Conservation (phyloP, 2,797 vertebrate genomes). For the Knipowitschia caucasica region DNA sequence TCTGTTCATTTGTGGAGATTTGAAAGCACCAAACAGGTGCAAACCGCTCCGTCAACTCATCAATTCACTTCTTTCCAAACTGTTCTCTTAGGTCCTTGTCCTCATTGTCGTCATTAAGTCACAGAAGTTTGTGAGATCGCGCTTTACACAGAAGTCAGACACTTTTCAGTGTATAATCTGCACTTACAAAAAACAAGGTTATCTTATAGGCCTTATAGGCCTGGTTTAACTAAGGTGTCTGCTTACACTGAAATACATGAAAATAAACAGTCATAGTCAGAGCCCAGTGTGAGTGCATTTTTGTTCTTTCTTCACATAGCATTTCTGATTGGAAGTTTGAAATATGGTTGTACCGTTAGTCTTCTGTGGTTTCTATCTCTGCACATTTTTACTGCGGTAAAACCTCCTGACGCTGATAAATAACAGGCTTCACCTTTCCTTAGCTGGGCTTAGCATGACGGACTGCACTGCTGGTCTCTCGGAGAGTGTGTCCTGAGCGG, state of each 20-base stretch:
- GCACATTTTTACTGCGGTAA: slow-evolving; percentile 54
- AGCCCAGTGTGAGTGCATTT: slow-evolving; percentile 28
- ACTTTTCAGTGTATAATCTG: too few species aligned
- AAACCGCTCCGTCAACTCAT: too few species aligned
- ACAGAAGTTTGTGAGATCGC: too few species aligned
- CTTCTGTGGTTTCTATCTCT: slow-evolving; percentile 49
- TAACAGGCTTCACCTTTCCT: slow-evolving; percentile 64
- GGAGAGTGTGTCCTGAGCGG: slow-evolving; percentile 63
- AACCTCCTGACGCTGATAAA: slow-evolving; percentile 64
- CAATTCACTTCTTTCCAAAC: too few species aligned
- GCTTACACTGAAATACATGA: slow-evolving; percentile 7
- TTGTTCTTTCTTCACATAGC: slow-evolving; percentile 19
- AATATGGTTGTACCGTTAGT: slow-evolving; percentile 40
- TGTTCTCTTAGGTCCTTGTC: too few species aligned
- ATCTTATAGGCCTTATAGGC: slow-evolving; percentile 1
- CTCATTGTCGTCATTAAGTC: too few species aligned
- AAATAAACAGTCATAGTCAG: slow-evolving; percentile 28
- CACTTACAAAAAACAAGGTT: too few species aligned
- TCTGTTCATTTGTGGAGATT: too few species aligned
- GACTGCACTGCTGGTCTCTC: slow-evolving; percentile 63
- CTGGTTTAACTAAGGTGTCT: slow-evolving; percentile 15
- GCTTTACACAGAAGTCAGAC: too few species aligned
- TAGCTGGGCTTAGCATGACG: slow-evolving; percentile 56
- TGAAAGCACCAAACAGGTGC: too few species aligned
- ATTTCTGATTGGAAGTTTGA: slow-evolving; percentile 42